Conservation (phyloP, 2,888 invertebrate species). For the Ferrisia virgata region DNA sequence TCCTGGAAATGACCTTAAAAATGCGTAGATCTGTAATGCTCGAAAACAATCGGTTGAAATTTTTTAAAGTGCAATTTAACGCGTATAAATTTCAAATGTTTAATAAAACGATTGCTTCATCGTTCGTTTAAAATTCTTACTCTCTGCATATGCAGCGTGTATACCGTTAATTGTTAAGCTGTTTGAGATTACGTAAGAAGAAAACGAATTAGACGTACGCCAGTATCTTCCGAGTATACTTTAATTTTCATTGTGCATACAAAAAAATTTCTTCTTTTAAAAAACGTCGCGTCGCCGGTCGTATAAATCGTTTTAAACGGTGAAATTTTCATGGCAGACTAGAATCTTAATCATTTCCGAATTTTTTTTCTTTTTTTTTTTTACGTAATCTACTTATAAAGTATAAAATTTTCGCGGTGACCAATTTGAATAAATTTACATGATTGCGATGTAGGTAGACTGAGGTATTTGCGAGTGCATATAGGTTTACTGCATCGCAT, state of each 20-base stretch:
- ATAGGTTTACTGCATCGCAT: too few species aligned
- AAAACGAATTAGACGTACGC: not conserved
- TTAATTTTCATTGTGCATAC: not conserved
- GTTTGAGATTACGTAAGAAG: not conserved
- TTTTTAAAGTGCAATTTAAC: not conserved
- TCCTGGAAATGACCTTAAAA: not conserved
- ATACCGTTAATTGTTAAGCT: not conserved
- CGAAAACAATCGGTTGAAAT: not conserved
- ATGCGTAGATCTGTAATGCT: not conserved
- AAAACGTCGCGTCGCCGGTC: not conserved
- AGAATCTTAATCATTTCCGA: not conserved
- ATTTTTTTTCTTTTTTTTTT: not conserved
- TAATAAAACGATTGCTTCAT: not conserved
- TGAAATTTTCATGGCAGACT: not conserved
- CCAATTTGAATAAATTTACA: not conserved
- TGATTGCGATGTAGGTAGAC: not conserved
- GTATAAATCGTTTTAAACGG: not conserved
- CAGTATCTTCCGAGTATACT: too few species aligned
- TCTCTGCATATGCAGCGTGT: too few species aligned
- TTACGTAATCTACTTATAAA: not conserved
- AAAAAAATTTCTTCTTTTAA: not conserved
- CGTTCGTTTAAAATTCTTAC: not conserved
- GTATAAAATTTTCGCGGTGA: not conserved
- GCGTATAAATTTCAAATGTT: not conserved
- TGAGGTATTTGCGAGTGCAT: too few species aligned